Percentiles rank a stretch among this genome's conserved stretches.
Evolutionary conservation across 2,888 invertebrate species (phyloP).

Genomic region (Pandemis cinnamomeana): DNA sequence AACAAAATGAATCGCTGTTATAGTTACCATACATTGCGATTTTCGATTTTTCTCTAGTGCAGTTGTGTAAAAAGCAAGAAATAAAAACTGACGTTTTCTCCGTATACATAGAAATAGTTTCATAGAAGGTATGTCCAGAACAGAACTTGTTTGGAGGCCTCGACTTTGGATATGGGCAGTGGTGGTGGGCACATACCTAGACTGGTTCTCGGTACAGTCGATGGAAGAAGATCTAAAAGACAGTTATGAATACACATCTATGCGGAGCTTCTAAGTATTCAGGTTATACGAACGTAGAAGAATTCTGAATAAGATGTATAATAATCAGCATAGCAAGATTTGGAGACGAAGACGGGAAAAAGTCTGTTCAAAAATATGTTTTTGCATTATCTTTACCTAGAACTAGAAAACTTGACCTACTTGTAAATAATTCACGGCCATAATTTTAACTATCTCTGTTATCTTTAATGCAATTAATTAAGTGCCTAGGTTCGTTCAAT

Average conservation of each 20-base stretch:
- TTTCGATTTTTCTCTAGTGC: constrained; percentile 21
- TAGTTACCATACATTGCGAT: not conserved
- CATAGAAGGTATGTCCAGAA: constrained; percentile 47
- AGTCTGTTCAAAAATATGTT: not conserved
- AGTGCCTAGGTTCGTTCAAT: not conserved
- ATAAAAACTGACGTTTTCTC: constrained; percentile 33
- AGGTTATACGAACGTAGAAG: constrained; percentile 42
- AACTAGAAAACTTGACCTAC: not conserved
- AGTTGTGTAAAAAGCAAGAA: constrained; percentile 7
- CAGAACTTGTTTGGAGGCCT: constrained; percentile 54
- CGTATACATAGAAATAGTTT: constrained; percentile 36
- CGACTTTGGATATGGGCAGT: constrained; percentile 23
- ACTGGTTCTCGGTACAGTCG: constrained; percentile 57
- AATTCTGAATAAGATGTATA: not conserved
- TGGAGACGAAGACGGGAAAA: not conserved
- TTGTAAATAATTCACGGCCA: constrained; percentile 43
- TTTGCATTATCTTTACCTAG: not conserved
- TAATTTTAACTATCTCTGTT: constrained; percentile 33
- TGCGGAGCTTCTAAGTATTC: not conserved
- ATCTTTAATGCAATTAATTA: not conserved
- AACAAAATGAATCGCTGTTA: not conserved
- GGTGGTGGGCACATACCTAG: constrained; percentile 33
- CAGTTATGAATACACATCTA: not conserved
- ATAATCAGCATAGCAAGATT: not conserved
- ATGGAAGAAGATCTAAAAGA: not conserved